Evolutionary conservation across 2,113 vertebrate genomes (phyloP).

Genomic region (Clarias magur): DNA sequence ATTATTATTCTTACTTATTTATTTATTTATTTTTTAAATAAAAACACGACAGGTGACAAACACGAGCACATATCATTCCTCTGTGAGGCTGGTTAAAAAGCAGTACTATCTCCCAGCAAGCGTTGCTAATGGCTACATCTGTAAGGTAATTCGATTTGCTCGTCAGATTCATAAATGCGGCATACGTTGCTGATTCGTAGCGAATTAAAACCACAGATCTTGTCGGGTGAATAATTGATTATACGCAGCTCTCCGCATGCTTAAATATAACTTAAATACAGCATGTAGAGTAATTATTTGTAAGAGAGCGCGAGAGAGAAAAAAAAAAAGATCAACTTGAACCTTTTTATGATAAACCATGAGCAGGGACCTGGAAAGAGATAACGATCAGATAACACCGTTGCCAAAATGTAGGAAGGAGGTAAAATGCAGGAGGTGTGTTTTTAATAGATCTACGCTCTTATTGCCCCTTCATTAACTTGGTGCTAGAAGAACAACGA

Average conservation of each 20-base stretch:
- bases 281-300: not conserved
- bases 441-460: not conserved
- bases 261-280: not conserved
- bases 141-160: not conserved
- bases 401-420: not conserved
- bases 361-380: not conserved
- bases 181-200: not conserved
- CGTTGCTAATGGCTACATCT: not conserved
- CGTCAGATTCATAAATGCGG: not conserved
- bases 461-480: not conserved
- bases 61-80: not conserved
- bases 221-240: not conserved
- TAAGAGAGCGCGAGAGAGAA: too few relatives aligned
- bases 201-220: not conserved
- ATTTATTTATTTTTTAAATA: not conserved
- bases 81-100: not conserved
- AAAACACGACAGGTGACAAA: not conserved
- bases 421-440: not conserved
- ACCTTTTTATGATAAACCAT: too few relatives aligned
- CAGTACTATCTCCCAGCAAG: not conserved
- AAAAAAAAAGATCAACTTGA: not conserved
- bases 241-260: not conserved
- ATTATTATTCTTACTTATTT: not conserved
- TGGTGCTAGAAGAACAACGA: not conserved
- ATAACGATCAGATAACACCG: not conserved